A percentile compares a stretch with the other conserved stretches of the same genome.
Conservation (phyloP, 2,797 vertebrate species). For the Falco peregrinus region DNA sequence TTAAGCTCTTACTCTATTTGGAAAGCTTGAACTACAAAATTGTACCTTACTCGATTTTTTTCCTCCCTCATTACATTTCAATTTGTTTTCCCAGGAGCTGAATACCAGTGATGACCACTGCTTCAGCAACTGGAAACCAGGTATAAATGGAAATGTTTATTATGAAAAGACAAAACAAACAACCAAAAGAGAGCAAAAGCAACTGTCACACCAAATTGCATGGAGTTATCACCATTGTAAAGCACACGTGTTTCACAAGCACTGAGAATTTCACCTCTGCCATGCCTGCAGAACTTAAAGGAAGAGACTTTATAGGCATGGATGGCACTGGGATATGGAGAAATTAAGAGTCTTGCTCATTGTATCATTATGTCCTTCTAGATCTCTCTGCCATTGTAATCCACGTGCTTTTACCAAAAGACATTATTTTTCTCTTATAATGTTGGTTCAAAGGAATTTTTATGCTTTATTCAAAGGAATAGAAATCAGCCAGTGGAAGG, state of each 20-base stretch:
- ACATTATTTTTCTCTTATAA: neutral
- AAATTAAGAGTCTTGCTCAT: neutral
- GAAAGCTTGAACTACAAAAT: neutral
- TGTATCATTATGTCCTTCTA: neutral
- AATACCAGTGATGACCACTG: neutral
- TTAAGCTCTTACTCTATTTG: neutral
- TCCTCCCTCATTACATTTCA: neutral
- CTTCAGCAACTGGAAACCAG: neutral
- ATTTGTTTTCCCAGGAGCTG: neutral
- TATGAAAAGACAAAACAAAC: neutral
- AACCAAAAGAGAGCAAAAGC: neutral
- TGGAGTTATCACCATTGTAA: neutral
- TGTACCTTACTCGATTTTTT: neutral
- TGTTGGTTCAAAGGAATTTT: neutral
- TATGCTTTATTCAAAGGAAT: neutral
- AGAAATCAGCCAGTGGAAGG: neutral
- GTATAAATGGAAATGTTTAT: neutral
- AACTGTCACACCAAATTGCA: neutral
- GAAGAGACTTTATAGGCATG: neutral
- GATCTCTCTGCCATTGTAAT: neutral
- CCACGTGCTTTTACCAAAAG: neutral
- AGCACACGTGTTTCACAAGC: fast-evolving
- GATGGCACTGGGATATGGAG: neutral
- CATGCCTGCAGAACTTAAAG: neutral
- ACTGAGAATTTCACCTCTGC: neutral